A percentile compares a stretch with the other conserved stretches of the same genome.
Evolutionary conservation across 53 echinoderm and acorn worm species (phyloP).

Genomic region (Henricia sp.): DNA sequence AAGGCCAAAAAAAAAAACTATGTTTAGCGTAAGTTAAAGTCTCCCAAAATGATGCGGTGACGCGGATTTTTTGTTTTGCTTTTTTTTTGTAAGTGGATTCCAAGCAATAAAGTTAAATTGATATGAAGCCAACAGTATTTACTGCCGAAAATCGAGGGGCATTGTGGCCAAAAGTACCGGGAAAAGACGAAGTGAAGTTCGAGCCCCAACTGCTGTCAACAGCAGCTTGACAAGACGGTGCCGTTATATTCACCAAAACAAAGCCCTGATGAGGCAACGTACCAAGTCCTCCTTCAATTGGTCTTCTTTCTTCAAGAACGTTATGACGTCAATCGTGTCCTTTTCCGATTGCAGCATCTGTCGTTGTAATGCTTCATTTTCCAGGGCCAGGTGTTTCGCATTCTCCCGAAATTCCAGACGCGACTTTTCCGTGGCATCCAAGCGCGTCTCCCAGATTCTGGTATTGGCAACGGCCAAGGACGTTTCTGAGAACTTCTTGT

Average conservation of each 20-base stretch:
- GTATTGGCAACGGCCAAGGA: constrained; percentile 86
- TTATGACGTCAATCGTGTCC: constrained; percentile 97
- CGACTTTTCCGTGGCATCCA: constrained; percentile 90
- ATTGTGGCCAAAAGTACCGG: too few relatives aligned
- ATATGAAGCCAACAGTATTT: too few relatives aligned
- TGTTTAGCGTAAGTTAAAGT: too few relatives aligned
- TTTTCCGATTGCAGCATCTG: constrained; percentile 86
- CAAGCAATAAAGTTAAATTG: too few relatives aligned
- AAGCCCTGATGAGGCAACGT: background rate
- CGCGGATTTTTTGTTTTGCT: too few relatives aligned
- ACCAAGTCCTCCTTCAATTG: constrained; percentile 97
- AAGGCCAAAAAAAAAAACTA: too few relatives aligned
- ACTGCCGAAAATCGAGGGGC: too few relatives aligned
- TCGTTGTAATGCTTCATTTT: constrained; percentile 89
- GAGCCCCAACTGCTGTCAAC: too few relatives aligned
- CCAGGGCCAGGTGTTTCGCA: constrained; percentile 82
- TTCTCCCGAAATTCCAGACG: constrained; percentile 94
- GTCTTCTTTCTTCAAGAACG: constrained; percentile 96
- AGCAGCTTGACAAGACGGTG: too few relatives aligned
- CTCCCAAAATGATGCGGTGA: too few relatives aligned
- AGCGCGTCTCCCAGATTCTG: constrained; percentile 88
- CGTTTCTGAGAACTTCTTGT: constrained; percentile 92
- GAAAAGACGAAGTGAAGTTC: too few relatives aligned
- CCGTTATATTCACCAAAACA: too few relatives aligned
- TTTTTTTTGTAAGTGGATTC: background rate